Conservation (phyloP, 2,113 vertebrate genomes). For the Danionella cerebrum region DNA sequence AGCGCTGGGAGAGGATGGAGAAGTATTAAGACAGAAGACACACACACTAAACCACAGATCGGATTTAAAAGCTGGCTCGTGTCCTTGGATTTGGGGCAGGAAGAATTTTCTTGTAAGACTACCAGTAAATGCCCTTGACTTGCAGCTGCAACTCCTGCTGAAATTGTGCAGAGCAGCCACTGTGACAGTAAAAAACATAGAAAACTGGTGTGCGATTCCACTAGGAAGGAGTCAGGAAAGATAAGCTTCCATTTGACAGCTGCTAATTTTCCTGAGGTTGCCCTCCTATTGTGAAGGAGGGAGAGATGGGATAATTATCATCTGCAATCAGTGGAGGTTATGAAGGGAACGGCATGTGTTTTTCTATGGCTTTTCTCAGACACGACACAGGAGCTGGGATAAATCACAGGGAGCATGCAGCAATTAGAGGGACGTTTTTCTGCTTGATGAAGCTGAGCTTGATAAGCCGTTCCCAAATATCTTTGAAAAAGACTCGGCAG, state of each 20-base stretch:
- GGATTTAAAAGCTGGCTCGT: conserved; percentile 20
- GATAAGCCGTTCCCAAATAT: conserved; percentile 20
- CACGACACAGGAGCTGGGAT: conserved; percentile 20
- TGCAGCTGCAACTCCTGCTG: conserved; percentile 2
- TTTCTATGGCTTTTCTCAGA: conserved; percentile 16
- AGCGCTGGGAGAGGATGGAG: conserved; percentile 2
- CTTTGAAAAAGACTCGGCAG: background rate
- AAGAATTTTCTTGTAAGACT: conserved; percentile 16
- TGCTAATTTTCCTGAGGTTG: conserved; percentile 31
- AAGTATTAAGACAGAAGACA: conserved; percentile 28
- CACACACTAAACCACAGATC: background rate
- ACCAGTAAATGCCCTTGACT: conserved; percentile 15
- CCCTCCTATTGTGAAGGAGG: conserved; percentile 26
- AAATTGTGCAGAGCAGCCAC: background rate
- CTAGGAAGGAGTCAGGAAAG: conserved; percentile 1
- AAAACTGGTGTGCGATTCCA: background rate
- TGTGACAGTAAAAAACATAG: background rate
- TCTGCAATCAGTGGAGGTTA: conserved; percentile 42
- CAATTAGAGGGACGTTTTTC: conserved; percentile 36
- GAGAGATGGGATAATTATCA: conserved; percentile 37
- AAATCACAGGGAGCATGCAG: conserved; percentile 27
- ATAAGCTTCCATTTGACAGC: conserved; percentile 29
- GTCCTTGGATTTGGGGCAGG: conserved; percentile 19
- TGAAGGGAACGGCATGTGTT: conserved; percentile 13
- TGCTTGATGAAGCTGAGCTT: conserved; percentile 32